A percentile compares a stretch with the other conserved stretches of the same genome.
Conservation (phyloP, 1,140 invertebrate species). For the Thalassaphorura encarpata region DNA sequence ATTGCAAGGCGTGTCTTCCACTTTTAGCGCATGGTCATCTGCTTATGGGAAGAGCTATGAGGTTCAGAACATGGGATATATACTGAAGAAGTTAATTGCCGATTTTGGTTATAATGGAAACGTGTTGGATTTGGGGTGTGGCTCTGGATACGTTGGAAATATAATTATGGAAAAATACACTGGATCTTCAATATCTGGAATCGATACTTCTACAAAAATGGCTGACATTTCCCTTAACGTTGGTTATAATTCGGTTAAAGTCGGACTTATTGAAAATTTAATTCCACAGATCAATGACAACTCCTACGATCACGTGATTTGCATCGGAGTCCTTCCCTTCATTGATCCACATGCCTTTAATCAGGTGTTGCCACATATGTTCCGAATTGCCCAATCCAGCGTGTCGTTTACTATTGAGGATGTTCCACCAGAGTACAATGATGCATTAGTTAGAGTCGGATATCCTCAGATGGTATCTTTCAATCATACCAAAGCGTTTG, state of each 20-base stretch:
- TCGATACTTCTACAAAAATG: no score
- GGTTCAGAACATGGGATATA: neutral
- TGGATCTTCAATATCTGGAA: no score
- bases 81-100: neutral
- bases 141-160: neutral
- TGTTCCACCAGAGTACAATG: neutral
- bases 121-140: neutral
- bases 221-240: no score
- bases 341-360: neutral
- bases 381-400: neutral
- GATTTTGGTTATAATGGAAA: neutral
- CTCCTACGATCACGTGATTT: neutral
- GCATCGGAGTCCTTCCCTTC: neutral
- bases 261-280: no score
- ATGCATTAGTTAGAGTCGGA: neutral
- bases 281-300: no score
- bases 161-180: no score
- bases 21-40: neutral
- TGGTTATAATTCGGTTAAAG: no score
- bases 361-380: neutral
- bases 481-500: neutral
- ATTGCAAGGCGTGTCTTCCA: neutral
- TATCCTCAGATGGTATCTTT: neutral
- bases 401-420: neutral
- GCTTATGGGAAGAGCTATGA: neutral